Percentiles rank a stretch among this genome's conserved stretches.
phyloP scores from a whole-genome alignment of 2,797 vertebrate genomes.

The Glyptemys insculpta region DNA sequence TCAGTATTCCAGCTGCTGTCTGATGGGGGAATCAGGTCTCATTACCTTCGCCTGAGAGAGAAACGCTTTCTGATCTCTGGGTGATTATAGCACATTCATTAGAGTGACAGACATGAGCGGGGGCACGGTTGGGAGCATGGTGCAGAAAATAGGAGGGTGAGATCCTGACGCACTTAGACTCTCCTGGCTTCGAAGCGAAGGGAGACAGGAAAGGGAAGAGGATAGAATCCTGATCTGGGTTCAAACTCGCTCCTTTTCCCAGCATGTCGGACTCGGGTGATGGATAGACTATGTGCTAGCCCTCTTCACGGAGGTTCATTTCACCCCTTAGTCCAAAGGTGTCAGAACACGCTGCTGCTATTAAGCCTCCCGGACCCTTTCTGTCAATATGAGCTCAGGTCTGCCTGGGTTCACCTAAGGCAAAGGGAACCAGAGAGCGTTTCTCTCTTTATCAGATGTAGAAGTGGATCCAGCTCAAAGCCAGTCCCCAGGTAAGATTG shows the following conservation, averaged over 20 bases:
- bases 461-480: no score
- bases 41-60: slow-evolving; percentile 8
- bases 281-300: neutral
- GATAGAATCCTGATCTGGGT: neutral
- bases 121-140: no score
- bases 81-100: slow-evolving; percentile 23
- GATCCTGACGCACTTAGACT: neutral
- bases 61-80: slow-evolving; percentile 18
- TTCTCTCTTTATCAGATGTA: no score
- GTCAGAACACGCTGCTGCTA: neutral
- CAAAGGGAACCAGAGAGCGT: no score
- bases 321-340: neutral
- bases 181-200: neutral
- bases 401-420: neutral
- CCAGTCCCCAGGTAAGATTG: no score
- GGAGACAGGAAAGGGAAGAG: neutral
- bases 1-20: slow-evolving; percentile 4
- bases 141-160: no score
- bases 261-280: neutral
- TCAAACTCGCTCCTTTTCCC: neutral
- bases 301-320: neutral
- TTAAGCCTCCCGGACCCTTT: neutral
- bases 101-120: slow-evolving; percentile 11
- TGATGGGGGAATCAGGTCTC: slow-evolving; percentile 18
- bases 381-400: neutral